Percentiles rank a stretch among this genome's conserved stretches.
phyloP scores from a whole-genome alignment of 2,888 invertebrate species.

The Heterodera filipjevi region DNA sequence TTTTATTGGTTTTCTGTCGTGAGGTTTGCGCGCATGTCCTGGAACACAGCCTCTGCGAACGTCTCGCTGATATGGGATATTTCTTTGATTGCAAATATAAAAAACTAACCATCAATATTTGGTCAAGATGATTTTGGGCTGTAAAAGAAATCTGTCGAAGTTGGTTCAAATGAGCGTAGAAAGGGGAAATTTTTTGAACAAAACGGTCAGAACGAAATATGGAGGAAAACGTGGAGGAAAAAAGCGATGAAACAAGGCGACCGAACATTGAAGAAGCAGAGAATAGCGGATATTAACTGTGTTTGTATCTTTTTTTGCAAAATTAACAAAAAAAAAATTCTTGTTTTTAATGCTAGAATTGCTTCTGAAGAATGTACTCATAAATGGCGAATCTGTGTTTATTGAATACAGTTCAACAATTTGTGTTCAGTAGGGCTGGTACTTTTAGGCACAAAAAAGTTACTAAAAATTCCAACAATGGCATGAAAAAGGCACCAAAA shows the following conservation, averaged over 20 bases:
- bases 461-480: no score
- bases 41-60: conserved; percentile 19
- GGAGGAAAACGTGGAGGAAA: not conserved
- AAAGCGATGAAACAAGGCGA: not conserved
- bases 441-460: no score
- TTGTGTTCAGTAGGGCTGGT: no score
- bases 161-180: not conserved
- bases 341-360: no score
- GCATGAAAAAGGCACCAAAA: no score
- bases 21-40: conserved; percentile 34
- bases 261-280: not conserved
- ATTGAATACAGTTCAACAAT: no score
- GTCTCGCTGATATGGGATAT: conserved; percentile 5
- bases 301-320: no score
- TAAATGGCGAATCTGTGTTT: no score
- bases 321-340: no score
- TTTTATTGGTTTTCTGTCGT: conserved; percentile 56
- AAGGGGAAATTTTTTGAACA: not conserved
- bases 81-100: not conserved
- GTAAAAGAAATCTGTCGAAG: not conserved
- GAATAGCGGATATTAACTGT: not conserved
- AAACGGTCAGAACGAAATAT: not conserved
- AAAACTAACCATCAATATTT: not conserved
- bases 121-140: not conserved
- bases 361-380: no score